Evolutionary conservation across 2,113 vertebrate genomes (phyloP), one percentile per base, ranked within the genome.

Genomic region (Onychostoma macrolepis): DNA sequence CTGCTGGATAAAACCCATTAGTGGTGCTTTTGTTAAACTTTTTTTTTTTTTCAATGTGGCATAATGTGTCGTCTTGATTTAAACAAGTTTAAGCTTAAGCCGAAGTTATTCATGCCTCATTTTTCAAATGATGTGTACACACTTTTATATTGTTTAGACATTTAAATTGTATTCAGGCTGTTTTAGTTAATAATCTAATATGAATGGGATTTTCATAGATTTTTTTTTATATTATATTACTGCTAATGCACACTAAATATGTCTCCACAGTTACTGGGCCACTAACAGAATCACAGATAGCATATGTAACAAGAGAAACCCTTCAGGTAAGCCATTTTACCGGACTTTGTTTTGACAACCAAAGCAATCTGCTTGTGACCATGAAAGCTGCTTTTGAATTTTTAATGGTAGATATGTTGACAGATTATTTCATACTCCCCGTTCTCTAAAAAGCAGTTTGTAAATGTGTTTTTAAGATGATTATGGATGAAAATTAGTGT

Each of bases 221-320:
- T 6, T 53, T 36, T 33, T 45, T 58, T 56, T 15, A n/a, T 19
- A 67, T 19, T 45, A 67, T 10, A 71, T 50, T 71, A 71, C 28
- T 71, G 19, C 81, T 83, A 71, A 83, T 53, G 75, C 72, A 80
- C 63, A 65, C n/a, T 80, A 41, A 71, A 56, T 79, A 19, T 86
- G 71, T 88, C 69, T 94, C 89, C 58, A 67, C 77, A 97, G 97
- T 97, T 85, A 97, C 96, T 50, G 97, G 97, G 88, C 96, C 96
- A 86, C 94, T 97, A 26, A 96, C 96, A 89, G 97, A 97, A 90
- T 94, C 95, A 41, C 97, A 97, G 88, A 97, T 97, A 93, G 97
- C 97, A 3, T 97, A 97, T 90, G 96, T 97, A 89, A 96, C 96
- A 92, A 93, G 97, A 93, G 97, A 97, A 95, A 97, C 97, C 88